Evolutionary conservation across 2,797 vertebrate genomes (phyloP), one percentile per base, ranked within the genome.

Genomic region (Distichodus sexfasciatus): DNA sequence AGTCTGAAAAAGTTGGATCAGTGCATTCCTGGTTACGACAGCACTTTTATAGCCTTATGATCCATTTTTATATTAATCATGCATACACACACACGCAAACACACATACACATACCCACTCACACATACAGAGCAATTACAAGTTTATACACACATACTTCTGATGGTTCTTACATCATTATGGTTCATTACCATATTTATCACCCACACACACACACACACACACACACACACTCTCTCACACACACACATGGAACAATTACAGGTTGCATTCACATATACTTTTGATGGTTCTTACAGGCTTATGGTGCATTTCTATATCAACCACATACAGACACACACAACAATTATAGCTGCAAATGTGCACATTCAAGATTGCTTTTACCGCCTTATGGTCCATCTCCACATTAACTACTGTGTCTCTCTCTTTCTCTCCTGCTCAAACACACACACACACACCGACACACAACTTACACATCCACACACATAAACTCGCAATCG

Each of bases 91-190:
- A 62, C 47, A 26, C n/a, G n/a, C n/a, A 14, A 28, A 6, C 23
- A 40, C 57, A 41, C 24, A 31, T 33, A 40, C 19, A 9, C 21
- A 63, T 38, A 54, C 40, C 72, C 21, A 43, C 71, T 61, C 57
- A 31, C 69, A 23, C 48, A 58, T 54, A 53, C 47, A 62, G 35
- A 59, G 55, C 23, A 44, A 65, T 59, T 41, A 57, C 69, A 79
- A 44, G 68, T 26, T 53, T 28, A 54, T 44, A 53, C 69, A 47
- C 76, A 69, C 67, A 67, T 10, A 76, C 59, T 41, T 65, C 54
- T 59, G 60, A 50, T 64, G 44, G 38, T 63, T 69, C 58, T 43
- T 28, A 46, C 77, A 48, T 44, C 58, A 19, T 35, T 57, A 57
- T 64, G 40, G 28, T 65, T 44, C 63, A 40, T 47, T 47, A 40